Conservation (phyloP, 2,888 invertebrate genomes). For the Polietes domitor region DNA sequence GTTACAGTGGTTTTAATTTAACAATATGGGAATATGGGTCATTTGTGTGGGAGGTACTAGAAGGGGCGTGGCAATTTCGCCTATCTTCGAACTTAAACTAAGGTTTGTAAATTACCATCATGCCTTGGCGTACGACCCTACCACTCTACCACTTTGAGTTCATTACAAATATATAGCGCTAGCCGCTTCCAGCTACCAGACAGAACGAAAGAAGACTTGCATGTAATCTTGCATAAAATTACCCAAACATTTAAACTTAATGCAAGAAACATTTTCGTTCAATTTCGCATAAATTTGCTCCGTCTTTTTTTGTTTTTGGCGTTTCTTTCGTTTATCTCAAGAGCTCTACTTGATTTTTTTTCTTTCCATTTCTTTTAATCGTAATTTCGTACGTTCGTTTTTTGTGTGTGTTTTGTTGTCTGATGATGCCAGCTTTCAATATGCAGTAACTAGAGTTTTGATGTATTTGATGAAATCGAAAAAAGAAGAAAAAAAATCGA, state of each 20-base stretch:
- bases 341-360: neutral
- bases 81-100: too few species aligned
- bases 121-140: neutral
- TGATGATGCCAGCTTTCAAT: neutral
- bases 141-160: too few species aligned
- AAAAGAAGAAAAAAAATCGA: neutral
- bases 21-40: too few species aligned
- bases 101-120: neutral
- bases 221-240: constrained; percentile 64
- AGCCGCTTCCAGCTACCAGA: neutral
- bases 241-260: constrained; percentile 56
- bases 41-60: too few species aligned
- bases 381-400: neutral
- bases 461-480: neutral
- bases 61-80: too few species aligned
- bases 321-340: neutral
- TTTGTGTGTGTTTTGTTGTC: neutral
- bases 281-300: constrained; percentile 49
- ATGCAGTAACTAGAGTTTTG: neutral
- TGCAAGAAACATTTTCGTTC: constrained; percentile 46
- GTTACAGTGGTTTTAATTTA: too few species aligned
- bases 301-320: neutral
- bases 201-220: constrained; percentile 36
- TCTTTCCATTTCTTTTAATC: neutral
- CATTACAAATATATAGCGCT: neutral